Conservation (phyloP, 2,797 vertebrate species). For the Molothrus aeneus region DNA sequence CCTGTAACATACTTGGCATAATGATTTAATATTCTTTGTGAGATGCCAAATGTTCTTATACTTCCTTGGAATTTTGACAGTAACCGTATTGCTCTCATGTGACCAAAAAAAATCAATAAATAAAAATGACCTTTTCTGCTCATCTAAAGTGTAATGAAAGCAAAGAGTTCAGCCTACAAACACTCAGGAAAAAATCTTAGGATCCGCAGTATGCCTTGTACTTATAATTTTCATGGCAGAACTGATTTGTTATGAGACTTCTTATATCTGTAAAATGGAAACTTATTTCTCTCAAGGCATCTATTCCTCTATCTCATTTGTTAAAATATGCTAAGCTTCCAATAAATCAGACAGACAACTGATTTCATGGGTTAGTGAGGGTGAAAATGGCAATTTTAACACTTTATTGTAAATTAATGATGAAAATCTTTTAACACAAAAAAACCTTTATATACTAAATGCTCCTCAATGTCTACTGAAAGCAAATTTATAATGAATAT, state of each 20-base stretch:
- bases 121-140: slow-evolving; percentile 28
- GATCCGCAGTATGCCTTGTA: not conserved
- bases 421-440: slow-evolving; percentile 53
- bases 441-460: not conserved
- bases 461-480: not conserved
- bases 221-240: slow-evolving; percentile 14
- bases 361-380: slow-evolving; percentile 67
- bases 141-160: not conserved
- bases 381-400: slow-evolving; percentile 66
- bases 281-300: slow-evolving; percentile 12
- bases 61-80: not conserved
- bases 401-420: slow-evolving; percentile 56
- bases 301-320: slow-evolving; percentile 7
- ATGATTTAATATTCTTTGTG: not conserved
- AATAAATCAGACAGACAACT: slow-evolving; percentile 46
- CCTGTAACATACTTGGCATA: not conserved
- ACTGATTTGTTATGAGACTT: slow-evolving; percentile 5
- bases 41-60: not conserved
- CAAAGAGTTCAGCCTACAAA: not conserved
- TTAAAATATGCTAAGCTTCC: slow-evolving; percentile 15
- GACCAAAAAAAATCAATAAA: slow-evolving; percentile 2
- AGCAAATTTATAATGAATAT: slow-evolving; percentile 32
- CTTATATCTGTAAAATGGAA: not conserved
- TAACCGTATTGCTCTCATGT: not conserved
- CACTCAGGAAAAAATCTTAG: not conserved